A percentile compares a stretch with the other conserved stretches of the same genome.
Evolutionary conservation across 2,797 vertebrate genomes (phyloP).

Genomic region (Toxotes lorentzi): DNA sequence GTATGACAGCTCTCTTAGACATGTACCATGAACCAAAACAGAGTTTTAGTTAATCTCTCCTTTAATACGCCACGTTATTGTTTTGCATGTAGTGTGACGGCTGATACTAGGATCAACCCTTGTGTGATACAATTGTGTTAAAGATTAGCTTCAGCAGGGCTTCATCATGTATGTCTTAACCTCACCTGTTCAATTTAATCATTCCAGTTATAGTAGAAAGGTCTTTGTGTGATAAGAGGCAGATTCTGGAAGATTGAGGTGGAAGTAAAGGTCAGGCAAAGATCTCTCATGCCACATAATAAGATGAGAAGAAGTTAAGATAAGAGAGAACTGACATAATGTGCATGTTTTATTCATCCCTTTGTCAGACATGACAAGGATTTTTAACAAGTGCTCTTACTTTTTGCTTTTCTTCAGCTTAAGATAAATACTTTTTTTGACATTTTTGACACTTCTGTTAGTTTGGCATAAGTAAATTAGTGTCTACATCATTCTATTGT

Average conservation of each 20-base stretch:
- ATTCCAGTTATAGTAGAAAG: conserved; percentile 37
- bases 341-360: conserved; percentile 3
- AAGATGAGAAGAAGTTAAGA: conserved; percentile 27
- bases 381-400: background rate
- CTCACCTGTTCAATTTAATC: conserved; percentile 23
- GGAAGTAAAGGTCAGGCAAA: conserved; percentile 53
- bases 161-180: background rate
- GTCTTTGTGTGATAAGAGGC: conserved; percentile 58
- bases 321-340: conserved; percentile 7
- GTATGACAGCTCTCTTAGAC: no score
- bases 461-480: background rate
- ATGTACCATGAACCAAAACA: no score
- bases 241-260: conserved; percentile 14
- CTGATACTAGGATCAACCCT: conserved; percentile 22
- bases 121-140: conserved; percentile 5
- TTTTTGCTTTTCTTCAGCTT: background rate
- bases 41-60: no score
- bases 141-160: conserved; percentile 29
- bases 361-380: background rate
- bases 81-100: background rate
- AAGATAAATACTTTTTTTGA: background rate
- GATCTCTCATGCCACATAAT: conserved; percentile 24
- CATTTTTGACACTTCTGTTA: background rate
- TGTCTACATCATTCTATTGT: background rate
- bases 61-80: background rate